Conservation (phyloP, 2,113 vertebrate species). For the Rattus rattus region DNA sequence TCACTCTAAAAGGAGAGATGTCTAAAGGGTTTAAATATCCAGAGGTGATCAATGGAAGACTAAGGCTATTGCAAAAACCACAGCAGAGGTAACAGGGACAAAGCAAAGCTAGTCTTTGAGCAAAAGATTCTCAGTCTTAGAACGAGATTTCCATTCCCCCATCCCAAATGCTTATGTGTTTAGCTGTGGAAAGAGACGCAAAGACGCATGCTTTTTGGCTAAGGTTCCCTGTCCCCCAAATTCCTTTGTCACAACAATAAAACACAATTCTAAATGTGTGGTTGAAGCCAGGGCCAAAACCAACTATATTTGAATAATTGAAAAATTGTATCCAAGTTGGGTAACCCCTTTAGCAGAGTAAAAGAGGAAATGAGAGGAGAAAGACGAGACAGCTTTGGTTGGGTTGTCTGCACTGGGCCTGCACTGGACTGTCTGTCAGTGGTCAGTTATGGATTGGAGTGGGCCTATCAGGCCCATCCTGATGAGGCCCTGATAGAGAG, state of each 20-base stretch:
- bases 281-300: conserved; percentile 78
- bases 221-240: conserved; percentile 45
- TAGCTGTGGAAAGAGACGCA: conserved; percentile 7
- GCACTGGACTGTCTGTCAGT: no score
- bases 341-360: conserved; percentile 60
- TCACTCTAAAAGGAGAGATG: not conserved
- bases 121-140: not conserved
- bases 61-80: not conserved
- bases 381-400: not conserved
- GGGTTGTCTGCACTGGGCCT: not conserved
- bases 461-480: not conserved
- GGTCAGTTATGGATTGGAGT: not conserved
- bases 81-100: not conserved
- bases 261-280: conserved; percentile 80
- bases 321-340: conserved; percentile 64
- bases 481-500: not conserved
- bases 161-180: not conserved
- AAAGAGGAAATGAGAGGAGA: conserved; percentile 57
- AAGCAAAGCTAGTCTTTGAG: not conserved
- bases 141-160: not conserved
- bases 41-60: not conserved
- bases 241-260: conserved; percentile 81
- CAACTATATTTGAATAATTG: conserved; percentile 76
- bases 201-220: conserved; percentile 29
- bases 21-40: fast-evolving